Conservation (phyloP, 2,888 invertebrate genomes). For the Nomada lathburiana region DNA sequence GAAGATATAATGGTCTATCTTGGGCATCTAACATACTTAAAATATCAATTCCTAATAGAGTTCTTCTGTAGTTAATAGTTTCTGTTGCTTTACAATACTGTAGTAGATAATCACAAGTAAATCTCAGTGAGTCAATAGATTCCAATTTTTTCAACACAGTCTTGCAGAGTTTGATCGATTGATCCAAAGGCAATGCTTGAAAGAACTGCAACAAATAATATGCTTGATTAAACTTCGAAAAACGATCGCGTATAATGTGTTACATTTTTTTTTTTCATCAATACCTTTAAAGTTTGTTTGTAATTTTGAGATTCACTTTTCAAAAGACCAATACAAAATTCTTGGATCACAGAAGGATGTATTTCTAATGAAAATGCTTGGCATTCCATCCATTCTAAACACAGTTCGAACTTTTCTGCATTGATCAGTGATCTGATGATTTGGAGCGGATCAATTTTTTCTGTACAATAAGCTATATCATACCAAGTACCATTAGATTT, state of each 20-base stretch:
- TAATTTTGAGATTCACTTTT: conserved; percentile 83
- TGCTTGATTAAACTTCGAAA: not conserved
- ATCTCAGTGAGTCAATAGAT: conserved; percentile 88
- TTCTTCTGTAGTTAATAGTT: conserved; percentile 86
- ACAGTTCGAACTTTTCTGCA: conserved; percentile 87
- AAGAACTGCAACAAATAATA: conserved; percentile 85
- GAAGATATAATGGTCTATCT: conserved; percentile 87
- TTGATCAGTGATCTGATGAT: conserved; percentile 86
- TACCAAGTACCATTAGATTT: conserved; percentile 75
- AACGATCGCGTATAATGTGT: not conserved
- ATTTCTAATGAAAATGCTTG: conserved; percentile 87
- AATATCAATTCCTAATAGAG: conserved; percentile 89
- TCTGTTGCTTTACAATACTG: conserved; percentile 84
- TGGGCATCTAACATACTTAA: conserved; percentile 87
- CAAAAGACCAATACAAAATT: conserved; percentile 86
- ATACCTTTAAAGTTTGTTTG: conserved; percentile 77
- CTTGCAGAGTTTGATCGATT: conserved; percentile 88
- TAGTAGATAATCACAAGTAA: conserved; percentile 87
- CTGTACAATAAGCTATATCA: conserved; percentile 76
- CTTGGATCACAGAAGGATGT: conserved; percentile 86
- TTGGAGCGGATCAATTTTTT: conserved; percentile 85
- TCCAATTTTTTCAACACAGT: conserved; percentile 88
- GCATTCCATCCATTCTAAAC: conserved; percentile 89
- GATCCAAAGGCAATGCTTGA: conserved; percentile 86
- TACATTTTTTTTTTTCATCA: not conserved